Evolutionary conservation across 2,888 invertebrate genomes (phyloP).

Genomic region (Dysmachus trigonus): DNA sequence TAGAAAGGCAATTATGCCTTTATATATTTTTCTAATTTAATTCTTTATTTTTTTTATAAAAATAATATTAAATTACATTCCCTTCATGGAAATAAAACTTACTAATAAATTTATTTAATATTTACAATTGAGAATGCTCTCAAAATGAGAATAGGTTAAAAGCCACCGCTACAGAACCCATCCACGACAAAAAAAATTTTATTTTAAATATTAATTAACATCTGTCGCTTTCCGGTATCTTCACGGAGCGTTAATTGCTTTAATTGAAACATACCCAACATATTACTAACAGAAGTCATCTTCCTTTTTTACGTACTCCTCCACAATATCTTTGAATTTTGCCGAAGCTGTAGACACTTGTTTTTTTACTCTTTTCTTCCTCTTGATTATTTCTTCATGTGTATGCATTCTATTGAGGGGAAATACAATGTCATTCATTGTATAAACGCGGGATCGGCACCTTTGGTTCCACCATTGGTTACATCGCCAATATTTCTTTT

Average conservation of each 20-base stretch:
- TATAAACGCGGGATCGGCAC: conserved; percentile 64
- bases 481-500: conserved; percentile 64
- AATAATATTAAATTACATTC: not conserved
- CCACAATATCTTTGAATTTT: not conserved
- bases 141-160: not conserved
- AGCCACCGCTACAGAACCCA: not conserved
- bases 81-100: not conserved
- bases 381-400: conserved; percentile 63
- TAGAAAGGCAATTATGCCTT: not conserved
- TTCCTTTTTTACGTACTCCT: conserved; percentile 18
- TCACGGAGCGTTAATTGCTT: not conserved
- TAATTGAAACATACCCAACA: not conserved
- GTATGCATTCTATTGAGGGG: conserved; percentile 64
- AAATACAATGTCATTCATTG: conserved; percentile 61
- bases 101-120: not conserved
- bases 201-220: not conserved
- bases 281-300: not conserved
- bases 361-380: conserved; percentile 63
- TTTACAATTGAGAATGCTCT: not conserved
- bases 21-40: not conserved
- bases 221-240: not conserved
- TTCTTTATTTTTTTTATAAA: not conserved
- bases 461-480: conserved; percentile 66
- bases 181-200: not conserved
- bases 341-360: not conserved